Evolutionary conservation across 2,888 invertebrate genomes (phyloP), one percentile per base, ranked within the genome.

Genomic region (Dichetophora obliterata): DNA sequence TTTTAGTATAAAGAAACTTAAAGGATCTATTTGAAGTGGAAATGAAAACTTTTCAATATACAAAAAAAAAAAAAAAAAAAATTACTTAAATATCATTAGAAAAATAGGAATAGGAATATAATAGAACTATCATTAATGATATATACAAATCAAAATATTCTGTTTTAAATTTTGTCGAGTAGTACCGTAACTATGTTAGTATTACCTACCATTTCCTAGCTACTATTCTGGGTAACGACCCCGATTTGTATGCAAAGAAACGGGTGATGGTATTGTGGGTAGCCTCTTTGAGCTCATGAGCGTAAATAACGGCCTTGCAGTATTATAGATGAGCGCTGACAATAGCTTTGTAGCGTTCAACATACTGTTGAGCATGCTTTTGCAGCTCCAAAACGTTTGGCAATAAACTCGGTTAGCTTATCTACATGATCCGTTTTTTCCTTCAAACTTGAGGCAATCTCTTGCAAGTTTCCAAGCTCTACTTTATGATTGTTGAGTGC

Each of bases 291-390:
- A 96, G 97, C 88, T 96, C 96, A 84, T 95, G 94, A 0, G 95
- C 92, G 80, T 96, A 96, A 90, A 95, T 93, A 0, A 96, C 95
- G 22, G 95, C 94, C 88, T 95, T 96, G 80, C 94, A 94, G 86
- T 96, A 97, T 82, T 95, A 94, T 83, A 96, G 96, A 87, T 97
- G 97, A 83, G 95, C 95, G 85, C 94, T 94, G 0, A 97, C 97
- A 83, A 96, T 95, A 0, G 92, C 93, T 90, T 97, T 97, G 85
- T 97, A 97, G 80, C 93, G 92, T 84, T 95, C 95, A 0, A 96
- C 95, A 84, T 93, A 96, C 14, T 91, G 91, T 85, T 95, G 94
- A 0, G 94, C 93, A 82, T 94, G 91, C 77, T 93, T 92, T 54
- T 94, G 90, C 75, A 96, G 90, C 69, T 92, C 91, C 92, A 86